Conservation (phyloP, 2,797 vertebrate genomes). For the Melanitta fusca region DNA sequence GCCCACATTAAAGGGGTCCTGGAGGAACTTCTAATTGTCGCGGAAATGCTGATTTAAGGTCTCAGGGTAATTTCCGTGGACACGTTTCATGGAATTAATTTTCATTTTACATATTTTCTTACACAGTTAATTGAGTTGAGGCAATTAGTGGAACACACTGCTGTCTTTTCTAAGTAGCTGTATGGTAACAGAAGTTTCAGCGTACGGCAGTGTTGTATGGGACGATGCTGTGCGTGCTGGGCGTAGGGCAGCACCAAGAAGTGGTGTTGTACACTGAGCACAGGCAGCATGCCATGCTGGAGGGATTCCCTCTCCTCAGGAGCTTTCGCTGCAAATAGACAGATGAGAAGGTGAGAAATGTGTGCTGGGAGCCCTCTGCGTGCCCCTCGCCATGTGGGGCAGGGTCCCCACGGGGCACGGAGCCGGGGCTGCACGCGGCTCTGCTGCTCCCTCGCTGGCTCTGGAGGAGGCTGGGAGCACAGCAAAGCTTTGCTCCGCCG, state of each 20-base stretch:
- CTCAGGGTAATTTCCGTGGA: not conserved
- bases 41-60: slow-evolving; percentile 28
- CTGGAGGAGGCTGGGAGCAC: not conserved
- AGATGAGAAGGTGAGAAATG: not conserved
- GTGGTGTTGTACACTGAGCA: not conserved
- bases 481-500: not conserved
- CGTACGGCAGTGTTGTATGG: not conserved
- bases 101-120: not conserved
- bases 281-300: fast-evolving
- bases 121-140: not conserved
- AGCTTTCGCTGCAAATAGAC: not conserved
- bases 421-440: fast-evolving
- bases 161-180: not conserved
- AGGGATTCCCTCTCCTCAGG: not conserved
- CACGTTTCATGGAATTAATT: not conserved
- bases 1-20: slow-evolving; percentile 55
- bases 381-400: not conserved
- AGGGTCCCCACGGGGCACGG: too few relatives aligned
- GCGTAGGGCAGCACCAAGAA: not conserved
- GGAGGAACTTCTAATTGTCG: slow-evolving; percentile 28
- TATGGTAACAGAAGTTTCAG: not conserved
- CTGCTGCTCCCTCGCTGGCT: fast-evolving
- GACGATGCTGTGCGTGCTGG: not conserved
- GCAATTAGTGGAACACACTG: slow-evolving; percentile 15
- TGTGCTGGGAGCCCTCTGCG: not conserved